A percentile compares a stretch with the other conserved stretches of the same genome.
Evolutionary conservation across 2,797 vertebrate species (phyloP).

Genomic region (Poecilia gillii): DNA sequence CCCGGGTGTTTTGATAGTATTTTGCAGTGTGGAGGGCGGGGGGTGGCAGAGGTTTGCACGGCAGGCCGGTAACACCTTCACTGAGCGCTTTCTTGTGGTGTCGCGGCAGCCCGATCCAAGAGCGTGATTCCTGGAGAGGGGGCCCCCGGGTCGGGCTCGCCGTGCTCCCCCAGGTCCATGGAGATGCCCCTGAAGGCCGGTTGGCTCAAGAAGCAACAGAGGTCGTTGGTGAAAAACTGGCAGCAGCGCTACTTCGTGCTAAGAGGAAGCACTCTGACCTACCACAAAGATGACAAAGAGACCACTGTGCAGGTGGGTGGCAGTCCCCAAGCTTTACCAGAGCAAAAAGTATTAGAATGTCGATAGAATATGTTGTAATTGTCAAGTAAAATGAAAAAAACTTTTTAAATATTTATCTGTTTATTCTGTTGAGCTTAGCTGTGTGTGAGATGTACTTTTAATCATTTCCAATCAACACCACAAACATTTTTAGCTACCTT

Average conservation of each 20-base stretch:
- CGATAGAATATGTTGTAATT: neutral
- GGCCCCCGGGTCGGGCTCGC: slow-evolving; percentile 41
- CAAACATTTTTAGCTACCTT: slow-evolving; percentile 23
- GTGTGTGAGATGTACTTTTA: neutral
- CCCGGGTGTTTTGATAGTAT: slow-evolving; percentile 36
- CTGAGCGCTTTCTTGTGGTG: slow-evolving; percentile 33
- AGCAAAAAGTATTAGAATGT: neutral
- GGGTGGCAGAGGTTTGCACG: neutral
- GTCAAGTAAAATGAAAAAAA: neutral
- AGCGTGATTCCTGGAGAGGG: slow-evolving; percentile 88
- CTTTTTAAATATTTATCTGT: neutral
- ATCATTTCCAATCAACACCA: slow-evolving; percentile 35
- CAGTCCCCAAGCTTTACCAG: slow-evolving; percentile 2
- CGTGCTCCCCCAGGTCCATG: slow-evolving; percentile 69
- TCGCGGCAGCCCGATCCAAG: slow-evolving; percentile 85
- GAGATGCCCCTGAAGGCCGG: slow-evolving; percentile 91
- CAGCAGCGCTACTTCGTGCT: slow-evolving; percentile 93
- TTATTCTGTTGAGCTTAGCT: neutral
- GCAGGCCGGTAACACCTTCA: slow-evolving; percentile 12
- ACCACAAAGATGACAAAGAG: slow-evolving; percentile 94
- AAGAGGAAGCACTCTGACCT: slow-evolving; percentile 87
- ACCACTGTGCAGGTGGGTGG: slow-evolving; percentile 85
- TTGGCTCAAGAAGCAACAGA: slow-evolving; percentile 95
- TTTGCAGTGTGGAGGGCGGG: neutral
- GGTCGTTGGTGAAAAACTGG: slow-evolving; percentile 96